Conservation (phyloP, 2,113 vertebrate species). For the Larimichthys crocea region DNA sequence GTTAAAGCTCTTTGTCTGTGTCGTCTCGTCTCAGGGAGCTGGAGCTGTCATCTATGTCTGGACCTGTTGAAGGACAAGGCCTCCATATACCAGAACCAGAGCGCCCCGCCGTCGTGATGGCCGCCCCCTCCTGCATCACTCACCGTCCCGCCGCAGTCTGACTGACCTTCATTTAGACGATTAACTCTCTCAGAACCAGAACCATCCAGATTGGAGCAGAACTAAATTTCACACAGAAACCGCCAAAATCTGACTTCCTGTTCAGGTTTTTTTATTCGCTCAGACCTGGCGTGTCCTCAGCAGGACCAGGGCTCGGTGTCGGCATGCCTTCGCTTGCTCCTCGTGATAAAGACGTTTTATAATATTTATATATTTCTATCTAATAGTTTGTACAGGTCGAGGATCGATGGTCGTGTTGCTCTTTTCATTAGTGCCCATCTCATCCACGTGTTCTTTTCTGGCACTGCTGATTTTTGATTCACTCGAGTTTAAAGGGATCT, state of each 20-base stretch:
- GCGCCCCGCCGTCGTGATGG: constrained; percentile 87
- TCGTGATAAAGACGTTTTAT: constrained; percentile 68
- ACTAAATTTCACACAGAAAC: constrained; percentile 36
- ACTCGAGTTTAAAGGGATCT: constrained; percentile 52
- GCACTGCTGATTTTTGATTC: constrained; percentile 39
- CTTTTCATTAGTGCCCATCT: constrained; percentile 51
- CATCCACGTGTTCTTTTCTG: constrained; percentile 38
- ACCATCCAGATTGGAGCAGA: constrained; percentile 43
- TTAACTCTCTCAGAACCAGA: constrained; percentile 45
- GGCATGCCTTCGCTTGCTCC: constrained; percentile 79
- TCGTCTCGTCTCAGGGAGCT: constrained; percentile 86
- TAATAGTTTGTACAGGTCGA: constrained; percentile 77
- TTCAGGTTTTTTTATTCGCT: constrained; percentile 41
- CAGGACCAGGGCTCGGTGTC: constrained; percentile 66
- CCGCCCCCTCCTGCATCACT: constrained; percentile 33
- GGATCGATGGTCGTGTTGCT: constrained; percentile 49
- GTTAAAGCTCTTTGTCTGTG: too few relatives aligned
- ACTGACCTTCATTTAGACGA: constrained; percentile 22
- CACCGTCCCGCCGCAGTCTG: constrained; percentile 31
- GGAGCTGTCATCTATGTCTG: constrained; percentile 97
- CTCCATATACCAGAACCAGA: constrained; percentile 96
- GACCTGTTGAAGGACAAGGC: constrained; percentile 96
- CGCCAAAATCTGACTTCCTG: constrained; percentile 40
- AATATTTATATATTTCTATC: constrained; percentile 87
- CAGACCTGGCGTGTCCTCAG: constrained; percentile 46